Conservation (phyloP, 2,888 invertebrate genomes). For the Leptinotarsa tumamoca region DNA sequence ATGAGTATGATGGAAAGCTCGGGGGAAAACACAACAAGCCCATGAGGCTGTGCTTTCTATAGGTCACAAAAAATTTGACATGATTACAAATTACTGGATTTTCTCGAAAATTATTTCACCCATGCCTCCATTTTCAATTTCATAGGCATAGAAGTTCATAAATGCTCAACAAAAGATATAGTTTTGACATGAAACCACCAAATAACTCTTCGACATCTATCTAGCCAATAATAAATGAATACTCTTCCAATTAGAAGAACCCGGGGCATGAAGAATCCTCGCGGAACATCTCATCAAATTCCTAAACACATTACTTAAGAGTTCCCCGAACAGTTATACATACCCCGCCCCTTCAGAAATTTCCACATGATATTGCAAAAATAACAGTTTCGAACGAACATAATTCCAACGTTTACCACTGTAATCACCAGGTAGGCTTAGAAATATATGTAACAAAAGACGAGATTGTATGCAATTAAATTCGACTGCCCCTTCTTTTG, state of each 20-base stretch:
- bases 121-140: too few relatives aligned
- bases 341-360: slow-evolving; percentile 28
- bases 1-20: too few relatives aligned
- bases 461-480: slow-evolving; percentile 44
- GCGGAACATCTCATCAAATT: slow-evolving; percentile 6
- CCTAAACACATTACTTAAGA: slow-evolving; percentile 30
- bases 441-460: slow-evolving; percentile 45
- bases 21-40: too few relatives aligned
- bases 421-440: slow-evolving; percentile 36
- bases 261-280: not conserved
- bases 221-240: not conserved
- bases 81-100: too few relatives aligned
- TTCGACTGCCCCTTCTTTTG: slow-evolving; percentile 41
- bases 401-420: slow-evolving; percentile 28
- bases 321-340: slow-evolving; percentile 33
- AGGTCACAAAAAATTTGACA: too few relatives aligned
- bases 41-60: too few relatives aligned
- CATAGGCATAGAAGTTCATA: too few relatives aligned
- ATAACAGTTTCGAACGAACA: slow-evolving; percentile 31
- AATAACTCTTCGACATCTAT: slow-evolving; percentile 4
- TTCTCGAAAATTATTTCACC: too few relatives aligned
- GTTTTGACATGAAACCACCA: not conserved
- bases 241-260: not conserved
- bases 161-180: too few relatives aligned
- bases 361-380: slow-evolving; percentile 42